Evolutionary conservation across 2,797 vertebrate genomes (phyloP), one percentile per base, ranked within the genome.

Genomic region (Staurois parvus): DNA sequence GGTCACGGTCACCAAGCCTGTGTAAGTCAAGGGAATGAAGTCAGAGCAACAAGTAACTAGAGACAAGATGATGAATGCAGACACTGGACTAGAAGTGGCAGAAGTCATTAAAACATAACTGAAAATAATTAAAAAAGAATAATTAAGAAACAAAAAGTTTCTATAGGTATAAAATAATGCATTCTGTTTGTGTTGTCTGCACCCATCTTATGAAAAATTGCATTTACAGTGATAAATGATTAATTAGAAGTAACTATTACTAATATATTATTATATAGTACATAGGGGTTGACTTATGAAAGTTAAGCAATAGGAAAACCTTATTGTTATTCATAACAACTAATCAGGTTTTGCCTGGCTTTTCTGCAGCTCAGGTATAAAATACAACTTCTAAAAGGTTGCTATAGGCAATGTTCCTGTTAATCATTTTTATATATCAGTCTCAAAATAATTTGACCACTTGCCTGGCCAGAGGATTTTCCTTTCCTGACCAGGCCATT

Each of bases 1-100:
- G 91, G 91, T 93, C 92, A 93, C 89, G 91, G 92, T 90, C 93
- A 94, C 92, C 92, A 91, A 92, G 92, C 91, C 92, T 90, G 91
- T 92, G 91, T 3, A 94, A 95, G 94, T 93, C 89, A 92, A 87
- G 21, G 7, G 6, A 59, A 24, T n/a, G 52, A 94, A 95, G 94
- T 93, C 89, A 92, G 87, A 91, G 91, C 88, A 87, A 91, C 88
- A 84, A 90, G 84, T 79, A 88, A 93, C 90, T 90, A 85, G 90
- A 88, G 17, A 64, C 59, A 40, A 76, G 15, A 67, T 24, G 37
- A 15, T 12, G 48, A 66, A 70, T 52, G 56, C 68, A 86, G 28
- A 68, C 28, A 79, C 29, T 67, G 48, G 24, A 24, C 56, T 70
- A 9, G n/a, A 42, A 9, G 64, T 66, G 70, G n/a, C 56, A 85